These are phyloP conservation scores for Echinops telfairi DNA, from an alignment of 2,113 vertebrate genomes.

Conservation along the genomic window DNA sequence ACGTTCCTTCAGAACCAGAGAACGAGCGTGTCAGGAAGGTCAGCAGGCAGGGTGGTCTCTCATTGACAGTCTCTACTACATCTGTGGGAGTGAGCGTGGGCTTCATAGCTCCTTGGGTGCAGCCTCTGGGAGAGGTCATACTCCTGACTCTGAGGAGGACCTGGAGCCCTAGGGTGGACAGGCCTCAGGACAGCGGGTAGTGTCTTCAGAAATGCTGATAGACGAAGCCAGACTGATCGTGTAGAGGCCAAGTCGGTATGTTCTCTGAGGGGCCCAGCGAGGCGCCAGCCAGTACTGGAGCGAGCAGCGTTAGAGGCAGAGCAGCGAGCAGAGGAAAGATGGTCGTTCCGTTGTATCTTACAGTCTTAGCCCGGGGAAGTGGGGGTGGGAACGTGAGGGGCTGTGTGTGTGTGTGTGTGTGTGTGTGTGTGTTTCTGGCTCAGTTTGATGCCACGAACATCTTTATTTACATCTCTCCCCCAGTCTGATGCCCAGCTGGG, in stretches of 20 bases:
- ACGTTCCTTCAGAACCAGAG: not conserved
- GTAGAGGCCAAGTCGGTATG: not conserved
- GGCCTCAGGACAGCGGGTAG: not conserved
- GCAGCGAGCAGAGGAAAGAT: not conserved
- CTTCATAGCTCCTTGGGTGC: not conserved
- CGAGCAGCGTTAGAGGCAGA: not conserved
- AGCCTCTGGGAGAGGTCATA: not conserved
- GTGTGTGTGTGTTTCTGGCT: not conserved
- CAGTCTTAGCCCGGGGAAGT: accelerated
- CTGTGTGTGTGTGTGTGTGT: not conserved
- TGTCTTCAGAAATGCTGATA: not conserved
- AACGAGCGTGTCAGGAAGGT: not conserved
- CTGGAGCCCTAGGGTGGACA: not conserved
- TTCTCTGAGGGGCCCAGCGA: not conserved
- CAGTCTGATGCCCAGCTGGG: not conserved
- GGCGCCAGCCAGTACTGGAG: too few species aligned
- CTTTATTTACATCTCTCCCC: conserved; percentile 21
- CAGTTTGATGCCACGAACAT: not conserved
- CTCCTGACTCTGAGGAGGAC: not conserved
- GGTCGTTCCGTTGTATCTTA: not conserved
- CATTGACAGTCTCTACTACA: not conserved
- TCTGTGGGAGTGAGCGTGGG: not conserved
- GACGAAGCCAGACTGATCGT: not conserved
- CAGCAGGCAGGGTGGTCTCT: not conserved
- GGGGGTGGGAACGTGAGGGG: not conserved